Evolutionary conservation across 1,140 invertebrate genomes (phyloP).

Genomic region (Parapsyche elsis): DNA sequence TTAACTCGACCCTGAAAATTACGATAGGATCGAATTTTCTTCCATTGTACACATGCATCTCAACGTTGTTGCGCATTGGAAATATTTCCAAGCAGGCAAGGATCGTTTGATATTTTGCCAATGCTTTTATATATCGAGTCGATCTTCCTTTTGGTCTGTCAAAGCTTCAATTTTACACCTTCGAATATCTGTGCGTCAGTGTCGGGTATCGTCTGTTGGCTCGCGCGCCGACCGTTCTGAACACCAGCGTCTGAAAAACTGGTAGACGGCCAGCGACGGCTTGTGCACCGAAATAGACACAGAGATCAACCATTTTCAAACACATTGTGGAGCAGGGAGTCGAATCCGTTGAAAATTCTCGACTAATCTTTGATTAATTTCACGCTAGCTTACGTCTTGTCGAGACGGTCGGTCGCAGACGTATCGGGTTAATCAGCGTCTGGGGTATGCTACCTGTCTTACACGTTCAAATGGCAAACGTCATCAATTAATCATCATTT

Average conservation of each 20-base stretch:
- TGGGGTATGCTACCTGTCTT: background rate
- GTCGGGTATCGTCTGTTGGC: background rate
- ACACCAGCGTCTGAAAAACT: background rate
- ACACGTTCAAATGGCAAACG: too few species aligned
- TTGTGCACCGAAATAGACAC: background rate
- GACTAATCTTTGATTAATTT: constrained; percentile 32
- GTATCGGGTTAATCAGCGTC: constrained; percentile 5
- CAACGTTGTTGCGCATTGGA: too few species aligned
- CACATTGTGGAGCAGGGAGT: background rate
- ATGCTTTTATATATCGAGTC: background rate
- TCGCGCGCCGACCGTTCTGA: too few species aligned
- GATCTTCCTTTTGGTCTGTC: background rate
- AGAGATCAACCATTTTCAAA: background rate
- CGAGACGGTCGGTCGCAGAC: background rate
- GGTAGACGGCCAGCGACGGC: constrained; percentile 14
- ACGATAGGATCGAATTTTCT: too few species aligned
- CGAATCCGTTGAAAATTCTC: constrained; percentile 4
- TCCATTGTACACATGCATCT: too few species aligned
- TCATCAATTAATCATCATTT: too few species aligned
- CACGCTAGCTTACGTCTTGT: constrained; percentile 5
- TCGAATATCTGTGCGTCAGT: background rate
- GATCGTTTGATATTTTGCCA: background rate
- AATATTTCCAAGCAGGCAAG: background rate
- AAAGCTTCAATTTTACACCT: background rate
- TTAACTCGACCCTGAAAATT: too few species aligned